These are phyloP conservation scores for Pollachius pollachius DNA, from an alignment of 2,113 vertebrate species.

Conservation along the genomic window DNA sequence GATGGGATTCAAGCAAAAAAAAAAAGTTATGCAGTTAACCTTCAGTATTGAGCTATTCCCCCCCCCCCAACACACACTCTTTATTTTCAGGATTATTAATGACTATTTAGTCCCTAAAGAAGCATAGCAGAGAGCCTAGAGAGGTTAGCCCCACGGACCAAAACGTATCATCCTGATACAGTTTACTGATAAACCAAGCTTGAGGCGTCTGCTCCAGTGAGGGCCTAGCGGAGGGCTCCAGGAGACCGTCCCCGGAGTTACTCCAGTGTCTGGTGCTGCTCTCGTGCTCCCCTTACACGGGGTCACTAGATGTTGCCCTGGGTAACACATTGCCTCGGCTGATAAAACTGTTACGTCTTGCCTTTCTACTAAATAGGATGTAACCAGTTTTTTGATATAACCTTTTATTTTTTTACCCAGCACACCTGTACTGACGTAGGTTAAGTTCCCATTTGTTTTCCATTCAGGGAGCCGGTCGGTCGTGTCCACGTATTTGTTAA, in stretches of 20 bases:
- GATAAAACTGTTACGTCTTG: slow-evolving; percentile 30
- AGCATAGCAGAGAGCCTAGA: slow-evolving; percentile 26
- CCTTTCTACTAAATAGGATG: slow-evolving; percentile 32
- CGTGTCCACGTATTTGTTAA: slow-evolving; percentile 27
- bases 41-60: too few relatives aligned
- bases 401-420: neutral
- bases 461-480: too few relatives aligned
- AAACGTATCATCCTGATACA: slow-evolving; percentile 41
- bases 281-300: slow-evolving; percentile 29
- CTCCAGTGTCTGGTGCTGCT: slow-evolving; percentile 48
- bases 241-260: slow-evolving; percentile 12
- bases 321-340: slow-evolving; percentile 35
- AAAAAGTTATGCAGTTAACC: too few relatives aligned
- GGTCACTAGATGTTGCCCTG: slow-evolving; percentile 25
- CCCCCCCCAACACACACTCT: too few relatives aligned
- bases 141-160: slow-evolving; percentile 45
- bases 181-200: slow-evolving; percentile 27
- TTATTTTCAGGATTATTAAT: too few relatives aligned
- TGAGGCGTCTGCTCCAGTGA: neutral
- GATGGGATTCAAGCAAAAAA: too few relatives aligned
- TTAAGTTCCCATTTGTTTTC: too few relatives aligned
- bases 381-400: slow-evolving; percentile 41
- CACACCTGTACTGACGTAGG: slow-evolving; percentile 8
- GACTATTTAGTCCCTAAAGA: slow-evolving; percentile 7
- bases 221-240: slow-evolving; percentile 9